phyloP scores from a whole-genome alignment of 2,888 invertebrate genomes.

The Auanema sp. region DNA sequence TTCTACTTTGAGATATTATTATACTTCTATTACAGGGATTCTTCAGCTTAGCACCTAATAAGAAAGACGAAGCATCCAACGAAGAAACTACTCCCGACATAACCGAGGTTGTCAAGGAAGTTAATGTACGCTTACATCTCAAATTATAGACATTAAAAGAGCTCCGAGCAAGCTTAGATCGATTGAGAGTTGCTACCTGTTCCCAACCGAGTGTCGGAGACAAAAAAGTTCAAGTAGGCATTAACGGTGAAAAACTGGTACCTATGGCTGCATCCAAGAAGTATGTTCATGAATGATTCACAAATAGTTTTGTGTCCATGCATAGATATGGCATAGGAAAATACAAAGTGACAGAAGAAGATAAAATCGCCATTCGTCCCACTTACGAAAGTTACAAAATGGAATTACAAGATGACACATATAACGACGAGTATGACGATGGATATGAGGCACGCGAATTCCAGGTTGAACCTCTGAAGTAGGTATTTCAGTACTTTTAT shows the following conservation, averaged over 20 bases:
- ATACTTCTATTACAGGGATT: conserved; percentile 17
- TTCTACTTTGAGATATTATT: not conserved
- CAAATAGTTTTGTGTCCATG: not conserved
- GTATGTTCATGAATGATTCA: conserved; percentile 5
- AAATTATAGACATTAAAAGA: not conserved
- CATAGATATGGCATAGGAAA: conserved; percentile 18
- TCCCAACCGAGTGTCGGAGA: conserved; percentile 1
- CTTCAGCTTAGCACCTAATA: conserved; percentile 22
- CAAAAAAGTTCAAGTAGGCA: conserved; percentile 7
- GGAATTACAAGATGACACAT: conserved; percentile 36
- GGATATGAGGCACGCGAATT: conserved; percentile 47
- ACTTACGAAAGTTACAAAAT: conserved; percentile 46
- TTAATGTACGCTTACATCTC: not conserved
- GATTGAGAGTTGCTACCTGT: not conserved
- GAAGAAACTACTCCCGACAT: not conserved
- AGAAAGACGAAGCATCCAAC: not conserved
- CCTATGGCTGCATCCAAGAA: conserved; percentile 35
- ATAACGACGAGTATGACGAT: conserved; percentile 56
- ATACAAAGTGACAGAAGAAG: conserved; percentile 28
- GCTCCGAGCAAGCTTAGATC: conserved; percentile 10
- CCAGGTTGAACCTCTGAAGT: conserved; percentile 37
- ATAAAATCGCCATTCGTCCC: conserved; percentile 42
- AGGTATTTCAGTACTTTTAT: conserved; percentile 14
- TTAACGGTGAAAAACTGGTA: conserved; percentile 28
- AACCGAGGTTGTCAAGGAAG: not conserved